These are phyloP conservation scores for Eudasyphora cyanicolor DNA, from an alignment of 2,888 invertebrate species.

Conservation along the genomic window DNA sequence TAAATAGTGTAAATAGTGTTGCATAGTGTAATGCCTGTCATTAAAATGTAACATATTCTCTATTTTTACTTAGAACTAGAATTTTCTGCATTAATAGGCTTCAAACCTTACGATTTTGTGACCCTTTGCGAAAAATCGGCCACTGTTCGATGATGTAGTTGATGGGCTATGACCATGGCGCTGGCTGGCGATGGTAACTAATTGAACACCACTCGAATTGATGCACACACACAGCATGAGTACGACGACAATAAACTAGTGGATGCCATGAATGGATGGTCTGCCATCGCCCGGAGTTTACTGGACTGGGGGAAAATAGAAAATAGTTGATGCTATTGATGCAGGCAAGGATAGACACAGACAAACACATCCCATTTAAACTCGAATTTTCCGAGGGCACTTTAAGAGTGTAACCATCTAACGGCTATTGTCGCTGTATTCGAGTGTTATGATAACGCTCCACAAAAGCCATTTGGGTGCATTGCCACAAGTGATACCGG, in stretches of 20 bases:
- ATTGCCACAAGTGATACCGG: conserved; percentile 46
- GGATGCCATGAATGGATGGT: background rate
- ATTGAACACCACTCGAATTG: conserved; percentile 53
- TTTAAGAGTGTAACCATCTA: conserved; percentile 55
- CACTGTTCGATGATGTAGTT: background rate
- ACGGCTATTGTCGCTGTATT: conserved; percentile 52
- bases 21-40: too few relatives aligned
- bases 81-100: too few relatives aligned
- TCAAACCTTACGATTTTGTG: background rate
- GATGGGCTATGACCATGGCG: background rate
- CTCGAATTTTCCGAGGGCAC: conserved; percentile 40
- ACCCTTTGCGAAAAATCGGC: background rate
- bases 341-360: background rate
- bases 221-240: conserved; percentile 54
- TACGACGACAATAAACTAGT: conserved; percentile 30
- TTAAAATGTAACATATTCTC: too few relatives aligned
- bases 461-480: conserved; percentile 34
- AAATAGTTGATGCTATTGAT: background rate
- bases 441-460: conserved; percentile 23
- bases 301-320: background rate
- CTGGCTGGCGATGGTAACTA: conserved; percentile 46
- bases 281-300: too few relatives aligned
- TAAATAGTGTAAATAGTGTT: too few relatives aligned
- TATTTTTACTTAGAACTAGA: too few relatives aligned
- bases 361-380: conserved; percentile 6